phyloP scores from a whole-genome alignment of 2,113 vertebrate genomes.

The Polypterus bichir region DNA sequence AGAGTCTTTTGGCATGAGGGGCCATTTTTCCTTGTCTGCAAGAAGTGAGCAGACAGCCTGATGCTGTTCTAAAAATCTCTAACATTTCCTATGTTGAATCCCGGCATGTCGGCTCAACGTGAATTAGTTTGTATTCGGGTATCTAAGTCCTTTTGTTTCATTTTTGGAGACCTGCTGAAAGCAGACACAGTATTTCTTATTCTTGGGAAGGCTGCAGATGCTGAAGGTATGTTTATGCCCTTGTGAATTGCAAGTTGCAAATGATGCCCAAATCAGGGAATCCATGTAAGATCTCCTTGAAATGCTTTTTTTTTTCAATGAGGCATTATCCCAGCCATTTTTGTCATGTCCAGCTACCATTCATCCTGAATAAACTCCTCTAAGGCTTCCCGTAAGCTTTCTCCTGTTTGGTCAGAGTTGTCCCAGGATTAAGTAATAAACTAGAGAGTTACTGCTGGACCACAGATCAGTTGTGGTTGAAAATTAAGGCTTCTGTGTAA shows the following conservation, averaged over 20 bases:
- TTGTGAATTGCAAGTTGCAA: conserved; percentile 15
- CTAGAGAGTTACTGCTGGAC: conserved; percentile 13
- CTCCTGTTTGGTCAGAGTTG: conserved; percentile 9
- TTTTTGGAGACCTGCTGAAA: conserved; percentile 17
- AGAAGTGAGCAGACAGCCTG: conserved; percentile 13
- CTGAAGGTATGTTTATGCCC: conserved; percentile 12
- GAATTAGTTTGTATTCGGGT: conserved; percentile 15
- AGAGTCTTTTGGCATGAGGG: conserved; percentile 12
- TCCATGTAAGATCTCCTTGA: conserved; percentile 13
- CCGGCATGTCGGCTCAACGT: conserved; percentile 19
- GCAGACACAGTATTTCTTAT: conserved; percentile 10
- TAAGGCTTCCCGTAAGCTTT: conserved; percentile 14
- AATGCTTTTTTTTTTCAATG: conserved; percentile 17
- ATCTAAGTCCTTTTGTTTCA: conserved; percentile 12
- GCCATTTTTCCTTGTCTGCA: conserved; percentile 10
- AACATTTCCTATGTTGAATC: conserved; percentile 17
- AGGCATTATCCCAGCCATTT: conserved; percentile 19
- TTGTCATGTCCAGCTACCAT: conserved; percentile 14
- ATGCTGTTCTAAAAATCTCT: conserved; percentile 14
- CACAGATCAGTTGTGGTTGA: conserved; percentile 12
- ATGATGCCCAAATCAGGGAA: conserved; percentile 18
- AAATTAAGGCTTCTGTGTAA: conserved; percentile 9
- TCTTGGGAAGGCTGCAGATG: conserved; percentile 10
- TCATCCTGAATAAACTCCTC: conserved; percentile 4
- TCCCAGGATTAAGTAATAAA: conserved; percentile 14